A percentile compares a stretch with the other conserved stretches of the same genome.
Conservation (phyloP, 2,797 vertebrate species). For the Gymnothorax javanicus region DNA sequence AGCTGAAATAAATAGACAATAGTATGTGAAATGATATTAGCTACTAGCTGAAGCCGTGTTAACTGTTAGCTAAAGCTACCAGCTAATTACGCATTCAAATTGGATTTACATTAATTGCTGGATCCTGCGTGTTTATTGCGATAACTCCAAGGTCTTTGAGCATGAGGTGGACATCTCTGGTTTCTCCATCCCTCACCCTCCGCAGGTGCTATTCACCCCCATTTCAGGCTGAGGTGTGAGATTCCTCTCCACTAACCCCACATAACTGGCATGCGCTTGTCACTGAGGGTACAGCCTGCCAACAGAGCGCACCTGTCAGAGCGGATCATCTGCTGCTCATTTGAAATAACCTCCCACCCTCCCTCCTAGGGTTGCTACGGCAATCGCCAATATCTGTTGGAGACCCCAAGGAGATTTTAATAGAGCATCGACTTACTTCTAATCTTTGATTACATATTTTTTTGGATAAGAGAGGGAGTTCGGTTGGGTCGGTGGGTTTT, state of each 20-base stretch:
- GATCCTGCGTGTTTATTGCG: neutral
- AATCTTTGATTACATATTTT: conserved; percentile 52
- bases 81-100: conserved; percentile 29
- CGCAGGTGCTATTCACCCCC: neutral
- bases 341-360: neutral
- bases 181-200: conserved; percentile 9
- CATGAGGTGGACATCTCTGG: conserved; percentile 29
- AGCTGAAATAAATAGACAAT: conserved; percentile 16
- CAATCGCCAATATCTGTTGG: neutral
- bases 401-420: conserved; percentile 54
- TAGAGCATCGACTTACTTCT: conserved; percentile 50
- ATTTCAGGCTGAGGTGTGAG: conserved; percentile 20
- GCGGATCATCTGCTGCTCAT: conserved; percentile 1
- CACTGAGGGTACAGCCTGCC: conserved; percentile 6
- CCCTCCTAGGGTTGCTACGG: neutral
- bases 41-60: no score
- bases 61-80: no score
- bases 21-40: conserved; percentile 7
- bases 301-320: conserved; percentile 22
- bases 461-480: conserved; percentile 41
- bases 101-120: conserved; percentile 36
- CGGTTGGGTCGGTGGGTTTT: neutral
- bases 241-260: conserved; percentile 39
- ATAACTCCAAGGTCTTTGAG: conserved; percentile 18
- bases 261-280: conserved; percentile 32